phyloP scores from a whole-genome alignment of 64 coral and sea anemone species.

The Porites lutea region DNA sequence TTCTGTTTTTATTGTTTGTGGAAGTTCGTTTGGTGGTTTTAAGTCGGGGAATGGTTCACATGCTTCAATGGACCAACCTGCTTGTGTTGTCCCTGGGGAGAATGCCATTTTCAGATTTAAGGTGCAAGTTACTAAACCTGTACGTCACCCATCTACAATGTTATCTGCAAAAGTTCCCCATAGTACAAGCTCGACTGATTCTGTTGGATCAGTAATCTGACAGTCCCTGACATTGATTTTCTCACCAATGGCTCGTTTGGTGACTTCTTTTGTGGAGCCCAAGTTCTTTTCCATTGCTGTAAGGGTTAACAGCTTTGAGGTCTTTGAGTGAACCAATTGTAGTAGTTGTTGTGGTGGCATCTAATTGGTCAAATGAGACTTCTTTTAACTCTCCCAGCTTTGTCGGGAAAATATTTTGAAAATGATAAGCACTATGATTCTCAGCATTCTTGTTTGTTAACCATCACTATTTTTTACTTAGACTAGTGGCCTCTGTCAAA shows the following conservation, averaged over 20 bases:
- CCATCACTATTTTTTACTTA: no score
- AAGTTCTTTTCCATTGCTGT: constrained; percentile 21
- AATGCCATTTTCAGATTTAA: constrained; percentile 24
- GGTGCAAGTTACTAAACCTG: constrained; percentile 32
- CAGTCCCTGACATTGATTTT: constrained; percentile 19
- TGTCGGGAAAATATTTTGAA: not conserved
- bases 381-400: constrained; percentile 23
- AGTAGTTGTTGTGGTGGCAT: not conserved
- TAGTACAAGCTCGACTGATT: constrained; percentile 50
- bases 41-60: constrained; percentile 24
- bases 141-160: constrained; percentile 32
- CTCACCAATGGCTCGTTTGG: not conserved
- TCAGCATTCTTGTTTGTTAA: no score
- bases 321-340: constrained; percentile 32
- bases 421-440: no score
- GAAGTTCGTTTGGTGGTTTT: constrained; percentile 31
- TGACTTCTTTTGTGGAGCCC: constrained; percentile 12
- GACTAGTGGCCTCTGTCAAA: no score
- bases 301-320: constrained; percentile 24
- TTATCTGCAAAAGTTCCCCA: constrained; percentile 33
- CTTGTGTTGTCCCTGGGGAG: constrained; percentile 44
- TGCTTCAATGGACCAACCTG: constrained; percentile 35
- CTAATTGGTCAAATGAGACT: not conserved
- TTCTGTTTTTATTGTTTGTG: not conserved
- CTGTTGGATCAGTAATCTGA: constrained; percentile 19